phyloP scores from a whole-genome alignment of 2,113 vertebrate species.

The Rhipidura dahli region DNA sequence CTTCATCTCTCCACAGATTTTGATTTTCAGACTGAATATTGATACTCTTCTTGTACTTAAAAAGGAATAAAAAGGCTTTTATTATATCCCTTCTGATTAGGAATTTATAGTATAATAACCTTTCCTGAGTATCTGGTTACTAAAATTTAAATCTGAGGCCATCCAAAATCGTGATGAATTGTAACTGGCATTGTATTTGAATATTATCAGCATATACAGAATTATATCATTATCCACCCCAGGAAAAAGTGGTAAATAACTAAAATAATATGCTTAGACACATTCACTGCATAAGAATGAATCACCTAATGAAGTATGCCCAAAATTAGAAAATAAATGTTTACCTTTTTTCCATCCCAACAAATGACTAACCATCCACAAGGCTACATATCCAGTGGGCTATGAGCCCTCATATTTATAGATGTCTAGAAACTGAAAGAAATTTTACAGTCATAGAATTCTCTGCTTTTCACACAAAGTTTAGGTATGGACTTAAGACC shows the following conservation, averaged over 20 bases:
- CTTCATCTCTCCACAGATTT: neutral
- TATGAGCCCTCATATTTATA: neutral
- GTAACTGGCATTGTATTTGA: neutral
- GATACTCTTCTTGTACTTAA: neutral
- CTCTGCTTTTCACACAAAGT: neutral
- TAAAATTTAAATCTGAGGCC: neutral
- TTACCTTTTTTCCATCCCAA: neutral
- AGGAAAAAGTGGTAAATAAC: neutral
- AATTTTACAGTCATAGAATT: neutral
- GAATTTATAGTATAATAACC: neutral
- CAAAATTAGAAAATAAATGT: neutral
- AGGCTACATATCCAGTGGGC: neutral
- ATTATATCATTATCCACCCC: neutral
- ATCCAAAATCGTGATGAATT: neutral
- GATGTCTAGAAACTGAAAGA: neutral
- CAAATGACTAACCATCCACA: neutral
- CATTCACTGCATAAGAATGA: neutral
- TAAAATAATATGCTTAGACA: neutral
- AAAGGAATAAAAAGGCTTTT: neutral
- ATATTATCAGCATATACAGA: neutral
- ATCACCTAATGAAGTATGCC: neutral
- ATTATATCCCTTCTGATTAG: neutral
- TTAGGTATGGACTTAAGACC: neutral
- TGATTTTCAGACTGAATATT: neutral
- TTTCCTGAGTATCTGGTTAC: neutral